Base-by-base conservation (phyloP, 2,113 vertebrate species). In the Hyaena hyaena region DNA sequence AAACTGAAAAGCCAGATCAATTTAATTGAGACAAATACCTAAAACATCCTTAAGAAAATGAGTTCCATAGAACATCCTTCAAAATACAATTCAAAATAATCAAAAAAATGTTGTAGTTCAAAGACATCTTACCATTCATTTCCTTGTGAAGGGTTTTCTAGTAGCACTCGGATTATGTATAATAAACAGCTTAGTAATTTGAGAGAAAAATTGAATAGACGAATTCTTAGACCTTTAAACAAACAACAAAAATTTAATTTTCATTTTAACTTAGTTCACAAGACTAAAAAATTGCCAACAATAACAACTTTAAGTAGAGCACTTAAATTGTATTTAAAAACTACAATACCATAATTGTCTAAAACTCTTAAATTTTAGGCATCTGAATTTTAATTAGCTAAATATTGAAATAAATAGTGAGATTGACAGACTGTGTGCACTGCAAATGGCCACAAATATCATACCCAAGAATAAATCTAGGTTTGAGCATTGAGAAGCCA, bases 191-290 rank as follows among this genome's bases (percentile, higher is more conserved):
- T 99, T 87, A 99, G 97, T 50, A 99, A 97, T 97, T 99, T 99
- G 89, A 99, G 99, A 82, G 99, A 99, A 98, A 99, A 99, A 98
- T 99, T 99, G 98, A 99, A 99, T 94, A 99, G 98, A n/a, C 99
- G 98, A 97, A 99, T 99, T 98, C 99, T 98, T 95, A 99, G 98
- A 98, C 99, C 99, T 98, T 98, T 97, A 96, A 92, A 92, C 96
- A 98, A 97, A 82, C 69, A 97, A 97, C 17, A 95, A 76, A 96
- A 97, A 79, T 92, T 76, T 73, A 31, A 71, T 96, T 97, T 94
- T 79, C 77, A 97, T 90, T 84, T 95, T 45, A 96, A 91, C 16
- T 90, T 33, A 68, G 33, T 66, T 55, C 83, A 79, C 43, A 88
- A 83, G n/a, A 39, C 39, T 91, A 87, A 90, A 97, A 63, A 14